phyloP scores from a whole-genome alignment of 2,888 invertebrate genomes.

The Aromia moschata region DNA sequence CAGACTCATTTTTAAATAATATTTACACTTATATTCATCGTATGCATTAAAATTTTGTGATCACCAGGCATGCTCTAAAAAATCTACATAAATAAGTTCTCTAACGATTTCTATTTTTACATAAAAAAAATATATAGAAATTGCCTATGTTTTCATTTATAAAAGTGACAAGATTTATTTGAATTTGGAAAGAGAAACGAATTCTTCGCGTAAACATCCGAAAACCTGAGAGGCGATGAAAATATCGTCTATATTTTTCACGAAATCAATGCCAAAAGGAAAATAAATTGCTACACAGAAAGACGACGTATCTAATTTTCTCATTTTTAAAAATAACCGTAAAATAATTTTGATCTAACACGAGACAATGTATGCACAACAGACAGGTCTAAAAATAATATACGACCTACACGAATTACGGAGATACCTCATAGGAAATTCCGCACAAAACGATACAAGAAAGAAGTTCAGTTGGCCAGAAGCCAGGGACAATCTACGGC shows the following conservation, averaged over 20 bases:
- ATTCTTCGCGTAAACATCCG: not conserved
- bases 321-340: conserved; percentile 7
- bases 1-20: no score
- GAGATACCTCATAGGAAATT: conserved; percentile 26
- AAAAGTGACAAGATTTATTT: not conserved
- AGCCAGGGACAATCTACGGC: conserved; percentile 18
- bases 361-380: conserved; percentile 20
- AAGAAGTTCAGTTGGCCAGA: conserved; percentile 10
- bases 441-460: conserved; percentile 22
- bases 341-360: conserved; percentile 25
- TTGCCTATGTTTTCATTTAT: not conserved
- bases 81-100: no score
- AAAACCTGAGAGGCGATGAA: not conserved
- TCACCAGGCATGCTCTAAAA: no score
- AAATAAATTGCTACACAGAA: conserved; percentile 1
- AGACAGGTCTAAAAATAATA: conserved; percentile 13
- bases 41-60: no score
- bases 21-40: no score
- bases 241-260: conserved; percentile 7
- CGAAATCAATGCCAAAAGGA: conserved; percentile 5
- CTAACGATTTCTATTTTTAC: no score
- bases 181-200: not conserved
- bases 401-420: conserved; percentile 20
- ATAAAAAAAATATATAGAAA: no score
- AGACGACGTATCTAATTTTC: not conserved